Evolutionary conservation across 1,140 invertebrate species (phyloP).

Genomic region (Tribolium castaneum): DNA sequence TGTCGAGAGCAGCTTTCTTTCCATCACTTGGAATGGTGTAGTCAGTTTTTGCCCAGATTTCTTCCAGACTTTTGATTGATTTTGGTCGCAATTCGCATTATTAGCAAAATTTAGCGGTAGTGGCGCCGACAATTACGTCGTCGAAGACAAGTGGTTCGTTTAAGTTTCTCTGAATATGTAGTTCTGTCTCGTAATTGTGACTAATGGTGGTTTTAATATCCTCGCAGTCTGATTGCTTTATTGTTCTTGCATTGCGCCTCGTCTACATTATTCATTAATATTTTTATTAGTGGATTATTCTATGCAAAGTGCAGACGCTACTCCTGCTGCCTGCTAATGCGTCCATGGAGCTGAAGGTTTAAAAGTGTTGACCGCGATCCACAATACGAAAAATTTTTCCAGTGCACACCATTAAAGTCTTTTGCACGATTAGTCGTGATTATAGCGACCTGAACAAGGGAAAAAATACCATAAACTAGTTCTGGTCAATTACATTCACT

Average conservation of each 20-base stretch:
- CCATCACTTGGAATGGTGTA: not conserved
- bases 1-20: not conserved
- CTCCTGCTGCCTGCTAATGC: slow-evolving; percentile 3
- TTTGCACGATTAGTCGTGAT: slow-evolving; percentile 25
- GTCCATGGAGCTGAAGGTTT: not conserved
- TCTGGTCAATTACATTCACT: slow-evolving; percentile 23
- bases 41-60: not conserved
- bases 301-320: slow-evolving; percentile 10
- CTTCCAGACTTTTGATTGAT: not conserved
- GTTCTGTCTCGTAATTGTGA: slow-evolving; percentile 56
- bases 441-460: slow-evolving; percentile 1
- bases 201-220: slow-evolving; percentile 57
- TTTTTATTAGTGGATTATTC: slow-evolving; percentile 20
- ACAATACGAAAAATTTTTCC: not conserved
- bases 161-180: slow-evolving; percentile 54
- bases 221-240: slow-evolving; percentile 56
- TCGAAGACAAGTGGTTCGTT: slow-evolving; percentile 47
- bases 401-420: not conserved
- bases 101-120: slow-evolving; percentile 17
- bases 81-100: not conserved
- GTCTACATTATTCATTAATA: slow-evolving; percentile 40
- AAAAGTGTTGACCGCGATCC: slow-evolving; percentile 12
- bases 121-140: slow-evolving; percentile 32
- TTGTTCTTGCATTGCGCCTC: slow-evolving; percentile 51
- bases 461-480: slow-evolving; percentile 19